Percentiles rank a stretch among this genome's conserved stretches.
phyloP scores from a whole-genome alignment of 1,140 invertebrate species.

The Drosophila yakuba region DNA sequence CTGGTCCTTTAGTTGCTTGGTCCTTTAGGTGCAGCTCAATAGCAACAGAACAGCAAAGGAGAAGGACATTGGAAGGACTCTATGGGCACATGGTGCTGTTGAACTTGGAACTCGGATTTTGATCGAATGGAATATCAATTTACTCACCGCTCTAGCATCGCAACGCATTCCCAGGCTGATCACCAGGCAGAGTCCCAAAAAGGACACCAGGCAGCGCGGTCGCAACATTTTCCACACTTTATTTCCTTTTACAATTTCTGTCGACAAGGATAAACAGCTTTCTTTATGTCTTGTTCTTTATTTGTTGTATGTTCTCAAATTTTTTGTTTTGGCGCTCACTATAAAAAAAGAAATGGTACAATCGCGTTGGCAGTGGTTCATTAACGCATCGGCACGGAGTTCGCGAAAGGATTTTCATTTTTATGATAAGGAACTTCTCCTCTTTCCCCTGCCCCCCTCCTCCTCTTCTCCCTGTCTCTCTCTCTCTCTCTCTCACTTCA shows the following conservation, averaged over 20 bases:
- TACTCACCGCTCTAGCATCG: constrained; percentile 82
- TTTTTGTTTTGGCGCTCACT: constrained; percentile 28
- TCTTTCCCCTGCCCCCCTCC: not conserved
- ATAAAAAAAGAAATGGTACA: constrained; percentile 39
- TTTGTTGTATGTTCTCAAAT: constrained; percentile 6
- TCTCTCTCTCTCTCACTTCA: not conserved
- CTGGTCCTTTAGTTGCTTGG: too few species aligned
- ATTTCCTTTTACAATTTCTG: not conserved
- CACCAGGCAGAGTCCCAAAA: constrained; percentile 67
- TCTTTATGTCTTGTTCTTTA: not conserved
- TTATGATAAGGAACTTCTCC: not conserved
- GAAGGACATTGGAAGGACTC: too few species aligned
- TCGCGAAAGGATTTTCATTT: not conserved
- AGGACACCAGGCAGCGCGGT: constrained; percentile 56
- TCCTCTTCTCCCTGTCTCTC: not conserved
- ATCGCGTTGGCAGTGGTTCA: constrained; percentile 11
- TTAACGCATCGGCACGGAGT: constrained; percentile 29
- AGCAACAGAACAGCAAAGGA: not conserved
- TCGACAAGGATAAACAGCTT: not conserved
- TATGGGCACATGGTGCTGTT: too few species aligned
- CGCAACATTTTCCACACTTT: constrained; percentile 12
- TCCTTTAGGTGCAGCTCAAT: not conserved
- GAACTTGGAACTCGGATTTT: not conserved
- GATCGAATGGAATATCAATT: not conserved
- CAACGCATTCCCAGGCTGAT: constrained; percentile 60